Base-by-base conservation (phyloP, 2,797 vertebrate species). In the Melanotaenia parkinsoni region DNA sequence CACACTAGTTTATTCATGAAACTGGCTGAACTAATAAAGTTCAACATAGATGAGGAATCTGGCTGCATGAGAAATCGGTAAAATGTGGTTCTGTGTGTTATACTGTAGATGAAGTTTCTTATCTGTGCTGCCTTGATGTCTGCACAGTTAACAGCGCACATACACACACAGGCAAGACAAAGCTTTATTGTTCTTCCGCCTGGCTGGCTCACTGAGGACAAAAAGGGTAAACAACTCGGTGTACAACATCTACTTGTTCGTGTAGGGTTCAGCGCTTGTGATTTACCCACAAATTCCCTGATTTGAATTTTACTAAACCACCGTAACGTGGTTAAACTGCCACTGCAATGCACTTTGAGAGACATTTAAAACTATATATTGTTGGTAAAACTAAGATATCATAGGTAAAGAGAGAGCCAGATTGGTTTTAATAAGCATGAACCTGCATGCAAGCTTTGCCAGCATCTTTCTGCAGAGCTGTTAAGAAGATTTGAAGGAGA, bases 101-200 rank as follows among this genome's bases (percentile, higher is more conserved):
- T 43, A 18, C 51, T 68, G 57, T 22, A 4, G 72, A 74, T 9
- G 37, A 79, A 4, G 32, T 67, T 76, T 79, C 59, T 71, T 74
- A 66, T 74, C 63, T 65, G 24, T 58, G 56, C 58, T 58, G 67
- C 77, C 67, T 65, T 66, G 10, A 63, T 72, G 58, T 72, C 78
- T 76, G 58, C 76, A 60, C 71, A 54, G 66, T 78, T 70, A 69
- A 73, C 51, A 50, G 28, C n/a, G n/a, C 45, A 45, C 51, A 56
- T 0, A 56, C 26, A 56, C 53, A 80, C 68, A 60, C 70, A 81
- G 63, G 70, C 43, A 62, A 58, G 26, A 93, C 86, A 93, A 88
- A 87, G 88, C 83, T 62, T 74, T 66, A 89, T 92, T 93, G 92
- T 92, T 90, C 88, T 82, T 77, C 79, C 8, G 74, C 77, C 76